Conservation (phyloP, 2,797 vertebrate species). For the Galaxias olidus region DNA sequence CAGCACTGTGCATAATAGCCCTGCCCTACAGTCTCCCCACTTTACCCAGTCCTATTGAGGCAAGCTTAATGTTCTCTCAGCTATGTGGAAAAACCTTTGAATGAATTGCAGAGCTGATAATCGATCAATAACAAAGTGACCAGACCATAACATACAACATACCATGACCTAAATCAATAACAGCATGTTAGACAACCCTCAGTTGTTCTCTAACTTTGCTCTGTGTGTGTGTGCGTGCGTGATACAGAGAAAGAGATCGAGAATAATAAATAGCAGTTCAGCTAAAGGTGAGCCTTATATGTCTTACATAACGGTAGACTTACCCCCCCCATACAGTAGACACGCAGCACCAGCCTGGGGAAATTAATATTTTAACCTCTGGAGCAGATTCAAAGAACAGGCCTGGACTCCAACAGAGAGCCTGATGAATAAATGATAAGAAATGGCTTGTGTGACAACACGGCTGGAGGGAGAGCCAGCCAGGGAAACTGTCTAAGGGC, state of each 20-base stretch:
- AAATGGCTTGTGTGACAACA: conserved; percentile 66
- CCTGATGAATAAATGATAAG: conserved; percentile 74
- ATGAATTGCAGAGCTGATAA: no score
- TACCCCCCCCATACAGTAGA: conserved; percentile 27
- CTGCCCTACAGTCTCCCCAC: no score
- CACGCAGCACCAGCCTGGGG: conserved; percentile 42
- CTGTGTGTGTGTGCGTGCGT: not conserved
- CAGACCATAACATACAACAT: no score
- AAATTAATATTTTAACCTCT: conserved; percentile 74
- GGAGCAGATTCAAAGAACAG: conserved; percentile 51
- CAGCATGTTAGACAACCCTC: no score
- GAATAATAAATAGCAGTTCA: not conserved
- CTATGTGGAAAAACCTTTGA: no score
- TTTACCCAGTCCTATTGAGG: no score
- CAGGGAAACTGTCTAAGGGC: conserved; percentile 24
- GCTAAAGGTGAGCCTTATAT: conserved; percentile 4
- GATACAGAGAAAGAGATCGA: conserved; percentile 10
- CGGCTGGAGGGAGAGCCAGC: conserved; percentile 43
- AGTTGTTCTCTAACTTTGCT: not conserved
- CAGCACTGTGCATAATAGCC: no score
- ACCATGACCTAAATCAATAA: no score
- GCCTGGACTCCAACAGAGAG: conserved; percentile 39
- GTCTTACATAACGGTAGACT: conserved; percentile 58
- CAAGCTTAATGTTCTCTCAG: no score
- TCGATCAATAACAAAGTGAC: no score